Evolutionary conservation across 2,113 vertebrate species (phyloP).

Genomic region (Corythoichthys intestinalis): DNA sequence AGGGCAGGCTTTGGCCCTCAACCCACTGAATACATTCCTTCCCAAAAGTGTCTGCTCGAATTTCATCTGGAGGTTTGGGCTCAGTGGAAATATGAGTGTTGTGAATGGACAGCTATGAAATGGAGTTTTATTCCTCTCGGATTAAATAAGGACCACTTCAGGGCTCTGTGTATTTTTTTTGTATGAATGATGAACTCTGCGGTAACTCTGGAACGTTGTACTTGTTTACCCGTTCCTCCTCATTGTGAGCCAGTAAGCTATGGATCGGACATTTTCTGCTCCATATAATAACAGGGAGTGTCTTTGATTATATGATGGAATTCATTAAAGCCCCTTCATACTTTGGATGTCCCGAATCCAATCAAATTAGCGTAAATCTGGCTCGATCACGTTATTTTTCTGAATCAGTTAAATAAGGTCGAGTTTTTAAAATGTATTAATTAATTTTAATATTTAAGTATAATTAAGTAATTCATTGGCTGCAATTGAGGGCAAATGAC

Average conservation of each 20-base stretch:
- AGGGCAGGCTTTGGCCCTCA: conserved; percentile 71
- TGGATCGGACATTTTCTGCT: conserved; percentile 61
- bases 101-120: conserved; percentile 72
- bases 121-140: conserved; percentile 69
- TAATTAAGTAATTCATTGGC: no score
- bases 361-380: no score
- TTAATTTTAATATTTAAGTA: no score
- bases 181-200: conserved; percentile 70
- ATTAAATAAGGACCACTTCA: conserved; percentile 69
- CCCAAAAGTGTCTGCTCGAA: conserved; percentile 75
- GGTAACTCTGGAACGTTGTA: conserved; percentile 59
- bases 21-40: conserved; percentile 76
- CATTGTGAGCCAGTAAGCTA: conserved; percentile 38
- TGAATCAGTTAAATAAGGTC: no score
- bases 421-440: no score
- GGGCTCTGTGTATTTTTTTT: conserved; percentile 62
- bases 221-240: conserved; percentile 68
- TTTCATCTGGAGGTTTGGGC: conserved; percentile 75
- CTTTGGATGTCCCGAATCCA: conserved; percentile 31
- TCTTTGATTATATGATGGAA: conserved; percentile 73
- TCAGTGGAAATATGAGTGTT: conserved; percentile 71
- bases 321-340: conserved; percentile 68
- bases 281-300: conserved; percentile 66
- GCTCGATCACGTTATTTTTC: no score
- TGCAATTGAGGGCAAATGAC: no score